phyloP scores from a whole-genome alignment of 2,113 vertebrate species.

The Typhlomys cinereus region DNA sequence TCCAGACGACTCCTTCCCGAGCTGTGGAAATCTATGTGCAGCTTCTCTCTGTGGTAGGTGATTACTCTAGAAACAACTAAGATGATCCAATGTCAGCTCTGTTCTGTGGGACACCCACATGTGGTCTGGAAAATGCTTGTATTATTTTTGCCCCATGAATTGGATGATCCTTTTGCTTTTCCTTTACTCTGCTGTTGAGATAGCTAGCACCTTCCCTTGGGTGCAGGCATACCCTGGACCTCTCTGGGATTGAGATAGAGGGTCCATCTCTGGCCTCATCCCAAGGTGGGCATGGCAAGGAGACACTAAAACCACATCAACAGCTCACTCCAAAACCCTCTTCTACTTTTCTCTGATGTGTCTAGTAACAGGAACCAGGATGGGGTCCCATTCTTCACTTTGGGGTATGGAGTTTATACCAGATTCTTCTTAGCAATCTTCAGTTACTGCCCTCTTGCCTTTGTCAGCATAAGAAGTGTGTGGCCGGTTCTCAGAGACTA shows the following conservation, averaged over 20 bases:
- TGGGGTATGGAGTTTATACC: neutral
- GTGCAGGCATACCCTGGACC: neutral
- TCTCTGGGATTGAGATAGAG: neutral
- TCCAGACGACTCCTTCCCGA: neutral
- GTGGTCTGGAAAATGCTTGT: neutral
- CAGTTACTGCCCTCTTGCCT: neutral
- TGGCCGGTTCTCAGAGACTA: neutral
- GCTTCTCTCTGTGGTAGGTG: neutral
- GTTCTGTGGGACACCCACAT: neutral
- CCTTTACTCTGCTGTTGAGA: neutral
- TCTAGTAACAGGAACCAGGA: neutral
- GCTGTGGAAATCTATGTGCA: neutral
- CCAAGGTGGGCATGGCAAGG: too few relatives aligned
- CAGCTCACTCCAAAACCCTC: neutral
- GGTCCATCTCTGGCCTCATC: neutral
- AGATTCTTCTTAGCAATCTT: neutral
- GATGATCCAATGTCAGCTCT: neutral
- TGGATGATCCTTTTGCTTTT: neutral
- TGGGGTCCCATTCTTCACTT: neutral
- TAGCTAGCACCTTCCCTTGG: neutral
- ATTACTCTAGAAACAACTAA: neutral
- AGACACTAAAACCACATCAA: neutral
- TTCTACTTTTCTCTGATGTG: neutral
- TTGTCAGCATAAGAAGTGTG: neutral
- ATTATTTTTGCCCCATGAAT: neutral